Evolutionary conservation across 2,797 vertebrate genomes (phyloP).

Genomic region (Pseudochromis fuscus): DNA sequence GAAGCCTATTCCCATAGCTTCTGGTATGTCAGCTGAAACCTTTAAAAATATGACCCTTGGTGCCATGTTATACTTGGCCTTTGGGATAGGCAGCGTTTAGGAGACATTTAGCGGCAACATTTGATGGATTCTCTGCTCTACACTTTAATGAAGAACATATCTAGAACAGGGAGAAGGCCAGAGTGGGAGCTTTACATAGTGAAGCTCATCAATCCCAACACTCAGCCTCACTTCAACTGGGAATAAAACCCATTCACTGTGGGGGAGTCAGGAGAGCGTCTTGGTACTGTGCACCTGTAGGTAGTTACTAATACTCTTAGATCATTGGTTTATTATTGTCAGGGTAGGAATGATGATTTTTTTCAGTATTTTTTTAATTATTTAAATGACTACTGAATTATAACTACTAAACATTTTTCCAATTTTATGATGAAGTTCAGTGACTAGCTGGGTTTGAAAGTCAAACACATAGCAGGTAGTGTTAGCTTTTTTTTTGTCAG

Average conservation of each 20-base stretch:
- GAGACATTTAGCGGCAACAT: slow-evolving; percentile 69
- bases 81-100: slow-evolving; percentile 70
- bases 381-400: too few relatives aligned
- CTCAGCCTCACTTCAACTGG: neutral
- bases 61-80: slow-evolving; percentile 81
- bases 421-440: too few relatives aligned
- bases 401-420: too few relatives aligned
- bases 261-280: neutral
- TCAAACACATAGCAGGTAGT: too few relatives aligned
- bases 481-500: too few relatives aligned
- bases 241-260: neutral
- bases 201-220: slow-evolving; percentile 24
- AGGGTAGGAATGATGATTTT: too few relatives aligned
- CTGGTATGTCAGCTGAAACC: slow-evolving; percentile 77
- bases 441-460: too few relatives aligned
- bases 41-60: slow-evolving; percentile 76
- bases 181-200: slow-evolving; percentile 38
- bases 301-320: neutral
- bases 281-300: neutral
- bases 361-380: too few relatives aligned
- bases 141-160: slow-evolving; percentile 73
- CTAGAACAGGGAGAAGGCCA: slow-evolving; percentile 33
- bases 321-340: slow-evolving; percentile 8
- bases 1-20: slow-evolving; percentile 75
- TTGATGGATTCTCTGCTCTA: slow-evolving; percentile 71